Percentiles rank a stretch among this genome's conserved stretches.
Evolutionary conservation across 2,113 vertebrate genomes (phyloP).

Genomic region (Centropus bengalensis): DNA sequence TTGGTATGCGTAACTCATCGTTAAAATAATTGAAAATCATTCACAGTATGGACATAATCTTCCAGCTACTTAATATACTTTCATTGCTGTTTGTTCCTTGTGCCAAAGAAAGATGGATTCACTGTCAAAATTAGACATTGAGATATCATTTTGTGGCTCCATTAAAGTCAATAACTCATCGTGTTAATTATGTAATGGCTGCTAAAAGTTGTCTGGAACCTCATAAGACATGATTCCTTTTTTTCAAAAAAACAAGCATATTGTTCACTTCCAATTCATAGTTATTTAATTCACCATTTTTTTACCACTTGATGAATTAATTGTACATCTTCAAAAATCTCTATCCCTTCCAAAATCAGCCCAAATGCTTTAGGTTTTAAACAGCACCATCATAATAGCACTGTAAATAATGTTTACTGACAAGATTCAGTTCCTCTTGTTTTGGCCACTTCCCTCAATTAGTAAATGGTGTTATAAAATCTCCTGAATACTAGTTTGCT

Average conservation of each 20-base stretch:
- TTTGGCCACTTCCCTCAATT: slow-evolving; percentile 40
- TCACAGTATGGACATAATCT: background rate
- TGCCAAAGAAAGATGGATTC: slow-evolving; percentile 18
- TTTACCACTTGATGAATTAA: slow-evolving; percentile 65
- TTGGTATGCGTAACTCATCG: background rate
- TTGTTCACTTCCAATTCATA: background rate
- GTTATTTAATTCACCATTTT: slow-evolving; percentile 67
- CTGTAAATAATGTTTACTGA: slow-evolving; percentile 18
- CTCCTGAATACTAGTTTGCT: background rate
- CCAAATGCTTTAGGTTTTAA: background rate
- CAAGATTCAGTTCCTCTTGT: background rate
- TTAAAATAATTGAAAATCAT: background rate
- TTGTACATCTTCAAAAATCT: slow-evolving; percentile 28
- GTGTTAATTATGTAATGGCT: slow-evolving; percentile 46
- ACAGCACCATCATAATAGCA: background rate
- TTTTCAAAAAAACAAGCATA: slow-evolving; percentile 66
- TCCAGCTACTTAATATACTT: background rate
- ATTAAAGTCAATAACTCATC: slow-evolving; percentile 70
- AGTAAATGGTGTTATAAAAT: background rate
- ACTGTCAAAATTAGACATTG: background rate
- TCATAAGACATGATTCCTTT: slow-evolving; percentile 8
- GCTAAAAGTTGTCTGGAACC: slow-evolving; percentile 50
- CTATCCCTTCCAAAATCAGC: background rate
- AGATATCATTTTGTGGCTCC: slow-evolving; percentile 45
- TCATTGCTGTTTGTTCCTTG: background rate